Base-by-base conservation (phyloP, 2,888 invertebrate genomes). In the Alloplasta piceator region DNA sequence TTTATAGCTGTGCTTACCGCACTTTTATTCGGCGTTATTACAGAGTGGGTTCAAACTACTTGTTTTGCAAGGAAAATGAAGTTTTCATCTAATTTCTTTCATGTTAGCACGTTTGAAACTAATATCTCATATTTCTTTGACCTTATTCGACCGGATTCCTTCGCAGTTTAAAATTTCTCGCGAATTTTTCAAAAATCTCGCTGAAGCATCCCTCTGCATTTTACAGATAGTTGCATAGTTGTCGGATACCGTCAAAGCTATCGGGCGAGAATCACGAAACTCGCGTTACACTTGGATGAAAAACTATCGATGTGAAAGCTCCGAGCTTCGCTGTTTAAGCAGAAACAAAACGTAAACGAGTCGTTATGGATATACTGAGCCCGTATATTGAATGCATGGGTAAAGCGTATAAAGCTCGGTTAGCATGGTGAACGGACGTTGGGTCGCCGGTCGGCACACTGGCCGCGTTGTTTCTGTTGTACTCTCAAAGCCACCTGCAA, bases 401-500 rank as follows among this genome's bases (percentile, higher is more conserved):
- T 26, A 48, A 52, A 58, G 68, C 68, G 6, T 14, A 9, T 39
- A 56, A n/a, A 46, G 43, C 46, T 46, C 41, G 56, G 14, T 26
- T 26, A 26, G 26, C 26, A 26, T 52, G 52, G 12, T 12, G 52
- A 52, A 6, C 12, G 36, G 26, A 56, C 14, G 56, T 16, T 14
- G 64, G 43, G 43, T 64, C 6, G 12, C 58, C 39, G 64, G 4
- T n/a, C 6, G 9, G 43, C 56, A 52, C 52, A 52, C 10, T 55
- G 43, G 72, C 48, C 50, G 26, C 26, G 56, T 70, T 77, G 77
- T 64, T 70, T 64, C 77, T 63, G 58, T 41, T 68, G 70, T 55
- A 56, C 58, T 64, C 55, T 52, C 64, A 64, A 77, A 70, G 70
- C 64, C 70, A 61, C 76, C 76, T 55, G 46, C 43, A n/a, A 64